phyloP scores from a whole-genome alignment of 37 sponge, comb jelly and placozoan species.

The Crambe crambe region DNA sequence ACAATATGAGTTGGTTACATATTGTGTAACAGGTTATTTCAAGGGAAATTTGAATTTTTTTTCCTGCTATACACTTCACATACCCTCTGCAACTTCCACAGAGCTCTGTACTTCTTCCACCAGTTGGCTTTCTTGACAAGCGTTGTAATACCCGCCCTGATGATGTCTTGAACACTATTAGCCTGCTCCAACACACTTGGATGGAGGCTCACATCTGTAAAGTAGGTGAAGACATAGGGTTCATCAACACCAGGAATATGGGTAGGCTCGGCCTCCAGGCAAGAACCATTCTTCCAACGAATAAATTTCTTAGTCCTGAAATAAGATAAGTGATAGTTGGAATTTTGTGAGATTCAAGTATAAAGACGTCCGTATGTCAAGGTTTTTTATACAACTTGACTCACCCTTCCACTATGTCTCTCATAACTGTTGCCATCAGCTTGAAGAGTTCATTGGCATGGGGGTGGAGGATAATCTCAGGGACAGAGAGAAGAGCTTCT shows the following conservation, averaged over 20 bases:
- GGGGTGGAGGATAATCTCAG: constrained; percentile 92
- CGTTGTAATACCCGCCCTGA: constrained; percentile 41
- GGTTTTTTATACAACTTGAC: neutral
- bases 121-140: constrained; percentile 39
- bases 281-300: constrained; percentile 95
- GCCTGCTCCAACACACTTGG: constrained; percentile 68
- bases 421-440: constrained; percentile 54
- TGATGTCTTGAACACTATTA: constrained; percentile 54
- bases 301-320: constrained; percentile 84
- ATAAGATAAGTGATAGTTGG: neutral
- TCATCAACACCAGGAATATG: constrained; percentile 86
- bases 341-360: neutral
- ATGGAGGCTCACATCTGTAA: constrained; percentile 81
- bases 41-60: neutral
- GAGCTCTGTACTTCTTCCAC: constrained; percentile 88
- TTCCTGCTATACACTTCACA: neutral
- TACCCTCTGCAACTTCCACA: constrained; percentile 92
- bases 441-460: constrained; percentile 92
- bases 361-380: neutral
- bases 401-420: constrained; percentile 77
- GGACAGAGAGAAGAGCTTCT: constrained; percentile 88
- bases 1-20: neutral
- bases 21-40: neutral
- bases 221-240: constrained; percentile 90
- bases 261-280: constrained; percentile 84